Evolutionary conservation across 2,888 invertebrate species (phyloP), one percentile per base, ranked within the genome.

Genomic region (Glaucopsyche alexis): DNA sequence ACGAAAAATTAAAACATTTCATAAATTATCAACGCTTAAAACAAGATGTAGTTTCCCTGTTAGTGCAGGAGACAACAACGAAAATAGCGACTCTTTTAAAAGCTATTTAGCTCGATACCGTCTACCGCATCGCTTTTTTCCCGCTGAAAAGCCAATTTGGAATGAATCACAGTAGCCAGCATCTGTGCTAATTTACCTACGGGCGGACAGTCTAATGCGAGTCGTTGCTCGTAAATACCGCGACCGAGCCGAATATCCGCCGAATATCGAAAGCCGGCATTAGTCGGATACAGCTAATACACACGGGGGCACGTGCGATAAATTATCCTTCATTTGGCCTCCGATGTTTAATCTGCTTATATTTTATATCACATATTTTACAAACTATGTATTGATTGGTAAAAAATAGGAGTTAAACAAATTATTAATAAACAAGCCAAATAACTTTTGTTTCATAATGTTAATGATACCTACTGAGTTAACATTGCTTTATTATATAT

Each of bases 161-260:
- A 93, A 93, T 93, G 92, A 93, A 93, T 93, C 93, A 93, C 91
- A 87, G 90, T 87, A 86, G 90, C 88, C 85, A 91, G 89, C 93
- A 93, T 93, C 92, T 93, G 93, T 90, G 93, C 93, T 93, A 93
- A 93, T 93, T 93, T 93, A 93, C 93, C 93, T 92, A 92, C 91
- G 89, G 86, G 88, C 84, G 90, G 92, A 92, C 93, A 93, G 91
- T 90, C 91, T 93, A 93, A 93, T 93, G 93, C 91, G 88, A 86
- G 85, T 87, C 85, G 89, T 85, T 88, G 82, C 87, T 91, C 93
- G 90, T 93, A 93, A 92, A 93, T 91, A 90, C 84, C 89, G 90
- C 89, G 88, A 89, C 90, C 90, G 89, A 88, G 85, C 88, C 60
- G 60, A 60, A 60, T 60, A 60, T 60, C 60, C 60, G 84, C 90